A percentile compares a stretch with the other conserved stretches of the same genome.
Evolutionary conservation across 2,113 vertebrate species (phyloP).

Genomic region (Ranitomeya variabilis): DNA sequence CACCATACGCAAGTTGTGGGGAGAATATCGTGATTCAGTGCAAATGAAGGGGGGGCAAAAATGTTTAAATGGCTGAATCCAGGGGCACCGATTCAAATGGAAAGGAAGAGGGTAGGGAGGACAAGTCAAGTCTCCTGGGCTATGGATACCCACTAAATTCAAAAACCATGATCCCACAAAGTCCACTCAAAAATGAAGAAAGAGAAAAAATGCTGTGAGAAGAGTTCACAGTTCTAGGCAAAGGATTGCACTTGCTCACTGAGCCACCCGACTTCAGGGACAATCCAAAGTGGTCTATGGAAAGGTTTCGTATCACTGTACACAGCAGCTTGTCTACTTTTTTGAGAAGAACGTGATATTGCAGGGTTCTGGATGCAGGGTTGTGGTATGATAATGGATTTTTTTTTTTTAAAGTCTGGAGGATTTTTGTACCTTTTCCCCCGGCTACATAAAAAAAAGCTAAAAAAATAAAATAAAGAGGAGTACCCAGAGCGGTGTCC

Average conservation of each 20-base stretch:
- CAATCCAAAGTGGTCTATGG: not conserved
- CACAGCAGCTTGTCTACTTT: constrained; percentile 4
- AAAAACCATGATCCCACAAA: not conserved
- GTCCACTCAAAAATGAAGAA: not conserved
- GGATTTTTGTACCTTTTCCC: not conserved
- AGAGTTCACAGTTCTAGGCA: not conserved
- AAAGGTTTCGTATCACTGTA: constrained; percentile 22
- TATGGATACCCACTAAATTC: not conserved
- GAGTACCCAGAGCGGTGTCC: not conserved
- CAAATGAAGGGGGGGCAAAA: not conserved
- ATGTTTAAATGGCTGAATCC: not conserved
- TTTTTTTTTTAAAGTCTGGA: not conserved
- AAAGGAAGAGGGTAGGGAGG: not conserved
- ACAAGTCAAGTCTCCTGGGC: not conserved
- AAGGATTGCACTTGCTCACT: constrained; percentile 6
- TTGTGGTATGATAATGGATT: not conserved
- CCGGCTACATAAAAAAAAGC: not conserved
- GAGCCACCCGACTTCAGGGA: not conserved
- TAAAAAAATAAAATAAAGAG: not conserved
- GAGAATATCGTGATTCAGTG: not conserved
- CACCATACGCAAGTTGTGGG: not conserved
- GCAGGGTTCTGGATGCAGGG: not conserved
- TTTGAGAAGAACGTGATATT: not conserved
- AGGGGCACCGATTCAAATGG: not conserved
- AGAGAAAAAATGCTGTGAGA: not conserved